phyloP scores from a whole-genome alignment of 2,797 vertebrate genomes.

The Mallotus villosus region DNA sequence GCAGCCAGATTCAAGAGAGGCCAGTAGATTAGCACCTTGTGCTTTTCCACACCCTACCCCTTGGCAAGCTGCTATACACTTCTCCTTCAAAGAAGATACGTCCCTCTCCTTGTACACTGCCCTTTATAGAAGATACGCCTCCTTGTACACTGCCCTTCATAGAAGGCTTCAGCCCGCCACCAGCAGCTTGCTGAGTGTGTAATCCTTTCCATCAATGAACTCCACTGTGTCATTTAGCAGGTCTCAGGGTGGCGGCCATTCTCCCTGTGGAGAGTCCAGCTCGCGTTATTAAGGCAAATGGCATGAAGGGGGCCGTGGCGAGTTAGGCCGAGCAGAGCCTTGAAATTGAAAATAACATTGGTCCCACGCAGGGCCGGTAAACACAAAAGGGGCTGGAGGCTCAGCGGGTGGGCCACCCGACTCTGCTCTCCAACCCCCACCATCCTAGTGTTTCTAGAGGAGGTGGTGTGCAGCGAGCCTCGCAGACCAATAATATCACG shows the following conservation, averaged over 20 bases:
- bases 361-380: conserved; percentile 69
- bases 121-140: conserved; percentile 66
- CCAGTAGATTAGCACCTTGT: too few relatives aligned
- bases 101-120: conserved; percentile 50
- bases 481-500: conserved; percentile 60
- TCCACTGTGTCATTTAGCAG: conserved; percentile 72
- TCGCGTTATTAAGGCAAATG: conserved; percentile 74
- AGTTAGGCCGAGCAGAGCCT: conserved; percentile 65
- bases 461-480: conserved; percentile 20
- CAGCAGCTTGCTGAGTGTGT: conserved; percentile 63
- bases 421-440: not conserved
- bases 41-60: conserved; percentile 14
- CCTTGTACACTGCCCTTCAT: conserved; percentile 65
- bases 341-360: conserved; percentile 75
- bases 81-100: conserved; percentile 46
- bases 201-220: conserved; percentile 77
- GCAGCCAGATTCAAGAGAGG: conserved; percentile 41
- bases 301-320: conserved; percentile 60
- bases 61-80: conserved; percentile 35
- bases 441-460: too few relatives aligned
- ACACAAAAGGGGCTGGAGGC: conserved; percentile 63
- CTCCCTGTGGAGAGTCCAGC: conserved; percentile 64
- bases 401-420: conserved; percentile 2
- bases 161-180: conserved; percentile 48
- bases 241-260: conserved; percentile 68